Conservation (phyloP, 2,113 vertebrate genomes). For the Prietella phreatophila region DNA sequence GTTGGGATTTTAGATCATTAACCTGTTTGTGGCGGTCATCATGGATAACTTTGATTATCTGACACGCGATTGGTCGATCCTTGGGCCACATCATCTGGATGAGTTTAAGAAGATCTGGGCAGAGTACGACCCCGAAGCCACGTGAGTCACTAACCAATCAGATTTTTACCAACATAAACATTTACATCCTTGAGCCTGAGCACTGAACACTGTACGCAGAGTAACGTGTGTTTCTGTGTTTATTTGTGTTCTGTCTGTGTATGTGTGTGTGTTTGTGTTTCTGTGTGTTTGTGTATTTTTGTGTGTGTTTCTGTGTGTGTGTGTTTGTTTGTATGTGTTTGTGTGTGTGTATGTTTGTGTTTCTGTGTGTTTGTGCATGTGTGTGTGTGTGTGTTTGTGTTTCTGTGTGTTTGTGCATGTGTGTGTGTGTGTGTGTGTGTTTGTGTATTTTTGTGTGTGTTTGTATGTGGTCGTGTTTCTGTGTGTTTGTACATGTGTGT, state of each 20-base stretch:
- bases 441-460: too few species aligned
- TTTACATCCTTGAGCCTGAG: too few species aligned
- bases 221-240: neutral
- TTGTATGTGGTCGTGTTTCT: too few species aligned
- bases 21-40: constrained; percentile 92
- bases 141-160: constrained; percentile 70
- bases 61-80: constrained; percentile 91
- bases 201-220: neutral
- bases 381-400: too few species aligned
- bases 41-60: constrained; percentile 98
- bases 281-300: too few species aligned
- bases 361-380: too few species aligned
- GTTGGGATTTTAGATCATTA: constrained; percentile 80
- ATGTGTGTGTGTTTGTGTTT: too few species aligned
- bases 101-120: constrained; percentile 96
- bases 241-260: too few species aligned
- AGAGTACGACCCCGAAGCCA: constrained; percentile 91
- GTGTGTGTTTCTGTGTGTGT: neutral
- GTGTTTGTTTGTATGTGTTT: too few species aligned
- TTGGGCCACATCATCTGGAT: constrained; percentile 89
- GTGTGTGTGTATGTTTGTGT: too few species aligned
- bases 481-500: too few species aligned
- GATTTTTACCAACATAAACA: neutral
- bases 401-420: neutral
- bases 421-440: neutral